Base-by-base conservation (phyloP, 2,113 vertebrate genomes). In the Rhea pennata region DNA sequence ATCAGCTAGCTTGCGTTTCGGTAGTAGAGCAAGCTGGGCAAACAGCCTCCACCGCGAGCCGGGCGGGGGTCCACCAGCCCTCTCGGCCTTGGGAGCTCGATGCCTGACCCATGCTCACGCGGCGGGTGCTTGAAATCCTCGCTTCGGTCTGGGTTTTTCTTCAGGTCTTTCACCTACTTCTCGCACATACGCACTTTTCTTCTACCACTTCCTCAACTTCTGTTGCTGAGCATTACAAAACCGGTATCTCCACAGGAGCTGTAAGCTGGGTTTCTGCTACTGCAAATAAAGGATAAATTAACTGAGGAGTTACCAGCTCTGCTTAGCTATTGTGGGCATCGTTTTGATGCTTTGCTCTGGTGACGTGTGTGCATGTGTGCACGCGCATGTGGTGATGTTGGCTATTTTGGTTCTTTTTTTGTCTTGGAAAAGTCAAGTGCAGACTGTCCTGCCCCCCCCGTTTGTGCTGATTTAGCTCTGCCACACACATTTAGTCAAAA, bases 1-100 rank as follows among this genome's bases (percentile, higher is more conserved):
- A 1, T 54, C 29, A 0, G 56, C 50, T 19, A 91, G 33, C 10
- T 81, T 48, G 62, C 0, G 0, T 70, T 92, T 48, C 76, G 16
- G 44, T 70, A 69, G 64, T 54, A 88, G 91, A 79, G 46, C 67
- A 67, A 27, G 20, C 23, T 31, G 12, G 58, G 42, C 53, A 90
- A 50, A 31, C 33, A 80, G 48, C 8, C 72, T 72, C 1, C 16
- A 12, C 46, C 46, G 6, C 4, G 46, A 2, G 24, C 9, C 39
- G 14, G 2, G 5, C 44, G 36, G 14, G 29, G 29, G 12, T 23
- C 65, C 87, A 20, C 58, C 12, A 12, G 23, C 69, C 4, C 0
- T 14, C 71, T 42, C 50, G 3, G 3, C 8, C 22, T 16, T n/a
- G 10, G 46, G 23, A 51, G 48, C 0, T 0, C 4, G 1, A 40